Base-by-base conservation (phyloP, 37 sponge, comb jelly and placozoan species). In the Oopsacas minuta region DNA sequence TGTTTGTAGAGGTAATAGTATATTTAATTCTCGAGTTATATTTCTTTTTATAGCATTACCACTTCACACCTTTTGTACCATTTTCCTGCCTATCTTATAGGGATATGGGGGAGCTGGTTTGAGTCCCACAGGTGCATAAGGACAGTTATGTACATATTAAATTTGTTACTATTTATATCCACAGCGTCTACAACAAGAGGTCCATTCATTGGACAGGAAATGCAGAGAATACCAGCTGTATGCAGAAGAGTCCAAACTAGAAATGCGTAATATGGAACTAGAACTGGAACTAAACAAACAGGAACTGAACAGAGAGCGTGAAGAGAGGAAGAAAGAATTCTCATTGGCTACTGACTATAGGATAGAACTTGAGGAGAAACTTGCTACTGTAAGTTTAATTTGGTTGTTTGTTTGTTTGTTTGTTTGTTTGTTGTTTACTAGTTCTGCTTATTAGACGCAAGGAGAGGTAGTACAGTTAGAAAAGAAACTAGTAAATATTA, bases 181-280 rank as follows among this genome's bases (percentile, higher is more conserved):
- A 61, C 75, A 61, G 75, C 3, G 28, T 7, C 30, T 61, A 34
- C 75, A 61, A n/a, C 75, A 61, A 61, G 75, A 61, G 28, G 75
- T 61, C 32, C 75, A 61, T n/a, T 61, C 75, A 61, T 61, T 61
- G 75, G 75, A 61, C 28, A 10, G 28, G 28, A 3, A 61, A 34
- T 61, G 30, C 75, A 61, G 75, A 61, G 75, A n/a, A 61, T n/a
- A 12, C 20, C 75, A 61, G 75, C 75, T 61, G 75, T 25, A 61
- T 5, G 20, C 30, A 3, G 75, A 61, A 3, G 75, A 61, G 30
- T 61, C 17, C 75, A 10, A n/a, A n/a, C 28, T 61, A 34, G 75
- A 61, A 34, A 3, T 61, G 28, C 75, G 75, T 5, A 61, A 61
- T 61, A 10, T 61, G 75, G 75, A 61, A 61, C 75, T 61, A 10